phyloP scores from a whole-genome alignment of 2,113 vertebrate genomes.

The Chinchilla lanigera region DNA sequence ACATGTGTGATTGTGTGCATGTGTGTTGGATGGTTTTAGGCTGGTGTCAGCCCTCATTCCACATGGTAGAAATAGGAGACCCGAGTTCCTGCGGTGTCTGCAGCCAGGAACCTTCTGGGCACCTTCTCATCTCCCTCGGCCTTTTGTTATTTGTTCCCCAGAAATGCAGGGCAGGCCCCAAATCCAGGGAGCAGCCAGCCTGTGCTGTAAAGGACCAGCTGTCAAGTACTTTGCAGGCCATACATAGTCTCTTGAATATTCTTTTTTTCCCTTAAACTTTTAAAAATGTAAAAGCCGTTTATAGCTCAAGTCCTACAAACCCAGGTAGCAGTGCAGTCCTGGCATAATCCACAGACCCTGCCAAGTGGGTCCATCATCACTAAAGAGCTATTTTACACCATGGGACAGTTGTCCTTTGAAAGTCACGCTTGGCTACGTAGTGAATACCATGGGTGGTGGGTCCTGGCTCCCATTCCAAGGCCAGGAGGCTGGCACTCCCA shows the following conservation, averaged over 20 bases:
- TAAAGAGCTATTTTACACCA: fast-evolving
- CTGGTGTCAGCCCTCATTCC: neutral
- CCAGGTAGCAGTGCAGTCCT: neutral
- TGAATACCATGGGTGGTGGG: no score
- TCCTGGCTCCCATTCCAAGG: neutral
- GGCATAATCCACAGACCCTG: no score
- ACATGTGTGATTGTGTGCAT: neutral
- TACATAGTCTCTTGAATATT: neutral
- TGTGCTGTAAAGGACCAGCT: neutral
- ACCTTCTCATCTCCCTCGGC: neutral
- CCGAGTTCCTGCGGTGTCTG: neutral
- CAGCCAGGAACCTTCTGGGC: neutral
- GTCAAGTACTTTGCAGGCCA: neutral
- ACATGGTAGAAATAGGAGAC: neutral
- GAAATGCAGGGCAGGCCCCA: neutral
- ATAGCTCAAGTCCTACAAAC: neutral
- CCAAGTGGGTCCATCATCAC: fast-evolving
- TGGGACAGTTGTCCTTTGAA: neutral
- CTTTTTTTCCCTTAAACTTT: neutral
- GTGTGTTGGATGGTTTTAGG: neutral
- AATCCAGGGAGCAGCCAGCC: neutral
- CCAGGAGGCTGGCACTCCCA: neutral
- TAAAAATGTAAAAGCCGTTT: neutral
- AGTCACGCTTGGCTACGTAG: neutral
- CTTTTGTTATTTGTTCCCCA: neutral